These are phyloP conservation scores for Schizotus pectinicornis DNA, from an alignment of 2,888 invertebrate species.

Conservation along the genomic window DNA sequence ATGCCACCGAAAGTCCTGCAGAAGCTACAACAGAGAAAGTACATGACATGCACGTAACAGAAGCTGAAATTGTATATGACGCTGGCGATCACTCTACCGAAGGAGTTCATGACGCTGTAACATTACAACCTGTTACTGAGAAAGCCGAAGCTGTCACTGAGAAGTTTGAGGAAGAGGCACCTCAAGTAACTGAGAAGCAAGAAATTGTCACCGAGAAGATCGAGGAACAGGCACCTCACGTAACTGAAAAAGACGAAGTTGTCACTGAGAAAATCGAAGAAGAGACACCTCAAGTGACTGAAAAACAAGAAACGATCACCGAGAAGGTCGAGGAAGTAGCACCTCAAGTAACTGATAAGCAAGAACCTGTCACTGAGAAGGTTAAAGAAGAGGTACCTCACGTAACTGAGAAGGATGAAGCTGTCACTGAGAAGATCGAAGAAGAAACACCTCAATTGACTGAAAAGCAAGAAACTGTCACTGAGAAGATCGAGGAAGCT, in stretches of 20 bases:
- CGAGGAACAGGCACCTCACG: no score
- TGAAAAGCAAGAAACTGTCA: conserved; percentile 24
- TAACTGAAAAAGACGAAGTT: no score
- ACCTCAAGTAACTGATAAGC: conserved; percentile 3
- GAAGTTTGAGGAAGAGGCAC: neutral
- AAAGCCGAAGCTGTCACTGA: neutral
- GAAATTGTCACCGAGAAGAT: conserved; percentile 29
- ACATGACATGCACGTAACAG: conserved; percentile 19
- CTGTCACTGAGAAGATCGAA: conserved; percentile 21
- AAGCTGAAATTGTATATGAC: neutral
- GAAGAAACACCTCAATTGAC: neutral
- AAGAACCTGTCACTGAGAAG: no score
- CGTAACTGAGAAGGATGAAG: conserved; percentile 16
- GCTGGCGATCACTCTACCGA: neutral
- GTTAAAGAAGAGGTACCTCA: neutral
- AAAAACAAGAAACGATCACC: no score
- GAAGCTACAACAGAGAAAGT: neutral
- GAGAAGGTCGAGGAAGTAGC: neutral
- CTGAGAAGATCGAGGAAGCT: conserved; percentile 12
- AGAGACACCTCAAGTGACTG: conserved; percentile 12
- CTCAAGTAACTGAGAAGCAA: neutral
- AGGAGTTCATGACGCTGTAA: neutral
- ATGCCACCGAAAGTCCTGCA: neutral
- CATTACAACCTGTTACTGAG: conserved; percentile 1
- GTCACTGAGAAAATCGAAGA: no score